Conservation (phyloP, 2,888 invertebrate species). For the Idaea aversata region DNA sequence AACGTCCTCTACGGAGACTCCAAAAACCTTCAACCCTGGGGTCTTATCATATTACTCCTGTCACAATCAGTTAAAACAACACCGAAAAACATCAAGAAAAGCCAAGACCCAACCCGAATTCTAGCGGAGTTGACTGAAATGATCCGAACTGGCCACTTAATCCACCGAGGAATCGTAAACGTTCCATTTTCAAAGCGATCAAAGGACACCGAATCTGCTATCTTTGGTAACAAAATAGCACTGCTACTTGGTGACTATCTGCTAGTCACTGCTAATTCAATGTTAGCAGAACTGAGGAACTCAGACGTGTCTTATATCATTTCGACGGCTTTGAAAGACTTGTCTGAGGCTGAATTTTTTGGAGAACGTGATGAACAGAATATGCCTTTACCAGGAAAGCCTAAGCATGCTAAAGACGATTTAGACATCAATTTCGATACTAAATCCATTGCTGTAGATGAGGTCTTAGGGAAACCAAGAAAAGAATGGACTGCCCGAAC, state of each 20-base stretch:
- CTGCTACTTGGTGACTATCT: slow-evolving; percentile 92
- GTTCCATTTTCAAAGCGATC: slow-evolving; percentile 76
- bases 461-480: slow-evolving; percentile 79
- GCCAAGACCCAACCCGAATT: slow-evolving; percentile 73
- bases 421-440: slow-evolving; percentile 64
- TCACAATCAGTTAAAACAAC: slow-evolving; percentile 86
- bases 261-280: slow-evolving; percentile 88
- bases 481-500: slow-evolving; percentile 88
- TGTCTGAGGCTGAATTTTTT: slow-evolving; percentile 91
- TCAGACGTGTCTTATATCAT: slow-evolving; percentile 89
- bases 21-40: slow-evolving; percentile 92
- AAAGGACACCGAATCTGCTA: slow-evolving; percentile 85
- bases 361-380: slow-evolving; percentile 88
- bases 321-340: slow-evolving; percentile 88
- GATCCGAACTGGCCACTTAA: slow-evolving; percentile 91
- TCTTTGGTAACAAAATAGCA: slow-evolving; percentile 94
- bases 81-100: slow-evolving; percentile 74
- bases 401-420: slow-evolving; percentile 60
- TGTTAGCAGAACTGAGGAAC: slow-evolving; percentile 86
- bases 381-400: slow-evolving; percentile 85
- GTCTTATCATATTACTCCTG: slow-evolving; percentile 89
- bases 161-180: slow-evolving; percentile 84
- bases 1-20: slow-evolving; percentile 90
- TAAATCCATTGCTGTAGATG: slow-evolving; percentile 55
- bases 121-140: slow-evolving; percentile 88